Evolutionary conservation across 2,888 invertebrate species (phyloP).

Genomic region (Parnassius orleans): DNA sequence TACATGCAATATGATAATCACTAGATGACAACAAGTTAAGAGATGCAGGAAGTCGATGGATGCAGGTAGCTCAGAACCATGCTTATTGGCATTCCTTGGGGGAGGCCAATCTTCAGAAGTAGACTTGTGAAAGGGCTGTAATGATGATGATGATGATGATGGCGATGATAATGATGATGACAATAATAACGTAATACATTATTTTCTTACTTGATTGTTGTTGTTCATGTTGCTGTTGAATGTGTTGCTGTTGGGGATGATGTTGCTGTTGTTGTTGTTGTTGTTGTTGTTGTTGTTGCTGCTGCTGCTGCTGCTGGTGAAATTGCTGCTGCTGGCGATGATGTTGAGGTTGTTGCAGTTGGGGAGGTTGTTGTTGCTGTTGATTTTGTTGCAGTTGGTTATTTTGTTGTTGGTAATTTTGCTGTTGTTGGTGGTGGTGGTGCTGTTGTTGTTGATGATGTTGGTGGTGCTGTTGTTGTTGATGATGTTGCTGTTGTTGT

Average conservation of each 20-base stretch:
- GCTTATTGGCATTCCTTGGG: not conserved
- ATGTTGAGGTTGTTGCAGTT: constrained; percentile 23
- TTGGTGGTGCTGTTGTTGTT: constrained; percentile 42
- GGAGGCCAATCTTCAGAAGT: not conserved
- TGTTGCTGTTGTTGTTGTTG: constrained; percentile 32
- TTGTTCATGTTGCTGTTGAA: not conserved
- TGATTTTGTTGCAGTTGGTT: constrained; percentile 35
- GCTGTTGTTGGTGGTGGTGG: constrained; percentile 33
- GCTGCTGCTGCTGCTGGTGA: constrained; percentile 32
- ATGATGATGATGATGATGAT: not conserved
- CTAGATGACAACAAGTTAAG: too few species aligned
- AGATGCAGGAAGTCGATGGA: too few species aligned
- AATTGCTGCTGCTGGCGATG: constrained; percentile 32
- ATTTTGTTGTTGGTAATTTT: constrained; percentile 36
- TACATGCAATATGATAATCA: too few species aligned
- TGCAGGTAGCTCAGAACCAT: too few species aligned
- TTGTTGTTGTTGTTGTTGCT: constrained; percentile 34
- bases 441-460: constrained; percentile 40
- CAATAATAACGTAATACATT: not conserved
- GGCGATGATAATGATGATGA: not conserved
- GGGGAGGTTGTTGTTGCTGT: constrained; percentile 33
- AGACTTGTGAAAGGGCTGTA: too few species aligned
- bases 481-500: constrained; percentile 47
- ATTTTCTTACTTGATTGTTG: constrained; percentile 34
- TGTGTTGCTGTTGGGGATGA: constrained; percentile 30